Conservation (phyloP, 1,140 invertebrate species). For the Seison nebaliae region DNA sequence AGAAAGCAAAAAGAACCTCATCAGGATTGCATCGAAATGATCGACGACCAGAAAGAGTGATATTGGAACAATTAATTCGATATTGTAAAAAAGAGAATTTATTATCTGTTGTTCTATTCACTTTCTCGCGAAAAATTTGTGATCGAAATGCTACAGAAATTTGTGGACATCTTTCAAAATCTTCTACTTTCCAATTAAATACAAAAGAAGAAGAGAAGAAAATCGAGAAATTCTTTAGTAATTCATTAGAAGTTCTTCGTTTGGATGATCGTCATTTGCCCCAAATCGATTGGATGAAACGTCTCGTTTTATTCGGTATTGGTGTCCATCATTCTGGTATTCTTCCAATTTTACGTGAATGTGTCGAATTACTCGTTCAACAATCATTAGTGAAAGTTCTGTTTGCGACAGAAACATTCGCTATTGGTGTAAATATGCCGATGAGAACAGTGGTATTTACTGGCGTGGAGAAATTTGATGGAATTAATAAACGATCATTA, state of each 20-base stretch:
- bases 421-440: constrained; percentile 89
- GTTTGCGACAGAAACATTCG: constrained; percentile 11
- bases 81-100: constrained; percentile 46
- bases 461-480: constrained; percentile 65
- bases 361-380: constrained; percentile 86
- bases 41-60: too few relatives aligned
- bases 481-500: constrained; percentile 43
- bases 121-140: constrained; percentile 60
- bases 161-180: too few relatives aligned
- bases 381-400: constrained; percentile 53
- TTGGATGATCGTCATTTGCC: constrained; percentile 55
- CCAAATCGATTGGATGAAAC: constrained; percentile 47
- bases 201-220: constrained; percentile 49
- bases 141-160: constrained; percentile 45
- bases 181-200: constrained; percentile 50
- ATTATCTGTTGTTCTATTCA: constrained; percentile 72
- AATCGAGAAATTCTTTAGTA: constrained; percentile 54
- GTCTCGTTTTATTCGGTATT: constrained; percentile 56
- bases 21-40: constrained; percentile 28
- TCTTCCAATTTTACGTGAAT: constrained; percentile 79
- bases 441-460: constrained; percentile 83
- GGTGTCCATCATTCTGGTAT: constrained; percentile 92
- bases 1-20: neutral
- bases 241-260: constrained; percentile 52
- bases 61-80: too few relatives aligned